Evolutionary conservation across 2,888 invertebrate species (phyloP), one percentile per base, ranked within the genome.

Genomic region (Stenichneumon culpator): DNA sequence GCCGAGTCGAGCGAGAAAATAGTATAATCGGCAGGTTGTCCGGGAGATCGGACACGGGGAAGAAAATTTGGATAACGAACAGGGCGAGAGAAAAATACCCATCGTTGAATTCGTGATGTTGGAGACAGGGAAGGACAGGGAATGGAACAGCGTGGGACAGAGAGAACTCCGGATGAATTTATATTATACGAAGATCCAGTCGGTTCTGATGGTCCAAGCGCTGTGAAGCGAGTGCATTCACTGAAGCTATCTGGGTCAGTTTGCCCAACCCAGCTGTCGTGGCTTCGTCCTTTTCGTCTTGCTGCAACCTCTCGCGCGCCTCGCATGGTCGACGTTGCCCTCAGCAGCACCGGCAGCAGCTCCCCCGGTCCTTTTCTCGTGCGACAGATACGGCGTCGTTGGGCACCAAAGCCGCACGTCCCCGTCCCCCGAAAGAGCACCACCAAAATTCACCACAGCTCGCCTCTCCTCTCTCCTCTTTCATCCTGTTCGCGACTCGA

Each of bases 241-340:
- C 90, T 90, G 89, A 82, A 89, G 86, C 88, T 91, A 92, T 92
- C 90, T 92, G 90, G 92, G 92, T 92, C 92, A 92, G 92, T 92
- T 92, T 92, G 92, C 90, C 89, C 90, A 92, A 90, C 89, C 88
- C 88, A 79, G 84, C 81, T 82, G 84, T 84, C 84, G 81, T 82
- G 77, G 79, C 79, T 65, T 84, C 79, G 72, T 82, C 84, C 82
- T 82, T 84, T 79, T 70, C 82, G 69, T 82, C 79, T 54, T 79
- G 60, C 73, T 39, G 52, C 65, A 57, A 19, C 65, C 63, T 39
- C 57, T 28, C 39, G 60, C 65, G 52, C 70, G 32, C 36, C 60
- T 36, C 65, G 75, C 60, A 79, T 75, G 83, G 74, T 75, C 70
- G 70, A 65, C 65, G 78, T 83, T 67, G 52, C 77, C 52, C 28